A percentile compares a stretch with the other conserved stretches of the same genome.
Conservation (phyloP, 2,888 invertebrate species). For the Aquatica leii region DNA sequence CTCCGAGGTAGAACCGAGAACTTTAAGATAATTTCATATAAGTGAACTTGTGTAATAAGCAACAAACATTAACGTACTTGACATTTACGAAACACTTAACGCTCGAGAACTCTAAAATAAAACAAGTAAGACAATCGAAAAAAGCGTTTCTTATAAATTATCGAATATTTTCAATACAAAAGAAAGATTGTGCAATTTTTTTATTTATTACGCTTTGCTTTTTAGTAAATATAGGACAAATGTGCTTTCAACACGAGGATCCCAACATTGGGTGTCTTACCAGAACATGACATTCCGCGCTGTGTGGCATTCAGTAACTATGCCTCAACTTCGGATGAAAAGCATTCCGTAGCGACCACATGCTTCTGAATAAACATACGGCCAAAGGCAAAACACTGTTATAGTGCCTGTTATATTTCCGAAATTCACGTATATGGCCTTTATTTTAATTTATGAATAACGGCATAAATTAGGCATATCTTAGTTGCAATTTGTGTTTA, state of each 20-base stretch:
- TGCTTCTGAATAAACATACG: slow-evolving; percentile 59
- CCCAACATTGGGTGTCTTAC: slow-evolving; percentile 38
- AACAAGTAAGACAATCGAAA: too few species aligned
- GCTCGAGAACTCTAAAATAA: too few species aligned
- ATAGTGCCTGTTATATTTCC: slow-evolving; percentile 33
- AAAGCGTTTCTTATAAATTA: too few species aligned
- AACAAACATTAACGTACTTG: too few species aligned
- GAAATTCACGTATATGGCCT: slow-evolving; percentile 30
- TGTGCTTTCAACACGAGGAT: too few species aligned
- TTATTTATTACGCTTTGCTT: too few species aligned
- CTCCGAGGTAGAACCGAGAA: slow-evolving; percentile 53
- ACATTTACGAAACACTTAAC: too few species aligned
- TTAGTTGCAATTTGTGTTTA: too few species aligned
- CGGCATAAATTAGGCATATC: not conserved
- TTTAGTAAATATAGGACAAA: slow-evolving; percentile 35
- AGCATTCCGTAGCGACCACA: slow-evolving; percentile 60
- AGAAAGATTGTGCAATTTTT: too few species aligned
- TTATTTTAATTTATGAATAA: slow-evolving; percentile 29
- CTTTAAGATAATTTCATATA: slow-evolving; percentile 56
- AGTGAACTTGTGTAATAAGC: slow-evolving; percentile 33
- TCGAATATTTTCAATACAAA: too few species aligned
- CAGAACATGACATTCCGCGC: slow-evolving; percentile 60
- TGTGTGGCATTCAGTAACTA: slow-evolving; percentile 60
- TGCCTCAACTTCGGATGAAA: slow-evolving; percentile 62
- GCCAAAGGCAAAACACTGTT: slow-evolving; percentile 36